phyloP scores from a whole-genome alignment of 1,140 invertebrate genomes.

The Eriosoma lanigerum region DNA sequence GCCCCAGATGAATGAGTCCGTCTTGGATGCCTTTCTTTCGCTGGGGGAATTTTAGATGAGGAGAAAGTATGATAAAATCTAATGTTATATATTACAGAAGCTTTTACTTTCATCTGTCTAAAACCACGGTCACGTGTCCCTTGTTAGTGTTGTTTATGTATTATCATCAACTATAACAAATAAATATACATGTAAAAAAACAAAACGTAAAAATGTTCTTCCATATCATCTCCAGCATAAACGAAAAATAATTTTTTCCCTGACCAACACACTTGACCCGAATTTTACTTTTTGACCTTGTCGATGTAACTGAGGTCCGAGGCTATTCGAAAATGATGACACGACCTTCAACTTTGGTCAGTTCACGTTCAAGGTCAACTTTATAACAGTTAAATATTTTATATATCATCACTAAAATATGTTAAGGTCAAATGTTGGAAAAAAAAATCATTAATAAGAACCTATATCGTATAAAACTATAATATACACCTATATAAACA shows the following conservation, averaged over 20 bases:
- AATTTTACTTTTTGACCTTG: slow-evolving; percentile 46
- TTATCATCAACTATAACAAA: slow-evolving; percentile 1
- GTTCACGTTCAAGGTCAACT: slow-evolving; percentile 49
- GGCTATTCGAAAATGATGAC: slow-evolving; percentile 34
- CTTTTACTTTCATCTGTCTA: slow-evolving; percentile 49
- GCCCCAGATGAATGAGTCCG: slow-evolving; percentile 49
- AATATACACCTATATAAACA: background rate
- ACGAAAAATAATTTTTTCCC: background rate
- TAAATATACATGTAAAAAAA: background rate
- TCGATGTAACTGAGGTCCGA: background rate
- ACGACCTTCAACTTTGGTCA: slow-evolving; percentile 44
- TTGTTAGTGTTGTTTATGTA: background rate
- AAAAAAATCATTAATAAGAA: background rate
- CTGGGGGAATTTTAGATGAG: slow-evolving; percentile 50
- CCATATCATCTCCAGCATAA: background rate
- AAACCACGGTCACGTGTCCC: slow-evolving; percentile 34
- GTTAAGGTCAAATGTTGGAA: slow-evolving; percentile 21
- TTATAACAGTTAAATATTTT: slow-evolving; percentile 13
- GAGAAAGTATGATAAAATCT: slow-evolving; percentile 50
- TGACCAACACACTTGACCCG: slow-evolving; percentile 47
- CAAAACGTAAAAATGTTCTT: background rate
- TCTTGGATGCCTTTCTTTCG: slow-evolving; percentile 48
- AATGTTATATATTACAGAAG: slow-evolving; percentile 42
- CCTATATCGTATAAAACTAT: too few species aligned
- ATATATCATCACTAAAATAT: slow-evolving; percentile 5